A percentile compares a stretch with the other conserved stretches of the same genome.
Conservation (phyloP, 1,140 invertebrate species). For the Arctopsyche grandis region DNA sequence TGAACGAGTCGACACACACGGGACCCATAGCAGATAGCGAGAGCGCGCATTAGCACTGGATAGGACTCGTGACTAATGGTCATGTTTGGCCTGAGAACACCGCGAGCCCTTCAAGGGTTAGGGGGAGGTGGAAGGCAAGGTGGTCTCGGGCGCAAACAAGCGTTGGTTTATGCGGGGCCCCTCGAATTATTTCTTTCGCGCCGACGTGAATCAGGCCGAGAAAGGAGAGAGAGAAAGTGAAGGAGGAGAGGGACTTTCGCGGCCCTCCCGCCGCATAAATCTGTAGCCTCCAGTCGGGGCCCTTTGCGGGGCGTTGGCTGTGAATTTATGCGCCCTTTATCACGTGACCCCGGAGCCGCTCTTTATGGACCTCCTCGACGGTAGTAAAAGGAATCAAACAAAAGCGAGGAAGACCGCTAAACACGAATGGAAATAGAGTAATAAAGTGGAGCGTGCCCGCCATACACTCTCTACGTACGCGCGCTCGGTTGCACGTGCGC, state of each 20-base stretch:
- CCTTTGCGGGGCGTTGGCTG: constrained; percentile 39
- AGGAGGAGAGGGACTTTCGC: not conserved
- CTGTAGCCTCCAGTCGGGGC: constrained; percentile 43
- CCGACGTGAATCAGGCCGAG: constrained; percentile 35
- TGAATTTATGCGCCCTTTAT: constrained; percentile 53
- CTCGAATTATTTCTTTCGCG: constrained; percentile 49
- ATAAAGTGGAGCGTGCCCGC: not conserved
- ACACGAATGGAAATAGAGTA: constrained; percentile 33
- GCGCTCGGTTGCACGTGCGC: not conserved
- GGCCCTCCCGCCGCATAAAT: constrained; percentile 43
- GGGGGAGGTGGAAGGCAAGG: too few species aligned
- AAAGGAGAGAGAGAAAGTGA: not conserved
- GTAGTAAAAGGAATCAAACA: constrained; percentile 44
- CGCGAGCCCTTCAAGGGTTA: too few species aligned
- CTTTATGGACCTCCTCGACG: constrained; percentile 35
- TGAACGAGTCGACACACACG: not conserved
- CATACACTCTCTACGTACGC: not conserved
- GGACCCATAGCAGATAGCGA: not conserved
- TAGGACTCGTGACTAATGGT: not conserved
- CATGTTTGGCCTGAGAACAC: not conserved
- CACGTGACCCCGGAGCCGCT: constrained; percentile 29
- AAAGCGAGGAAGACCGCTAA: constrained; percentile 26
- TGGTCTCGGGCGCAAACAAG: too few species aligned
- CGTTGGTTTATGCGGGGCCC: too few species aligned
- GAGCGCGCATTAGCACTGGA: not conserved